Base-by-base conservation (phyloP, 2,888 invertebrate genomes). In the Macroteleia sp. region DNA sequence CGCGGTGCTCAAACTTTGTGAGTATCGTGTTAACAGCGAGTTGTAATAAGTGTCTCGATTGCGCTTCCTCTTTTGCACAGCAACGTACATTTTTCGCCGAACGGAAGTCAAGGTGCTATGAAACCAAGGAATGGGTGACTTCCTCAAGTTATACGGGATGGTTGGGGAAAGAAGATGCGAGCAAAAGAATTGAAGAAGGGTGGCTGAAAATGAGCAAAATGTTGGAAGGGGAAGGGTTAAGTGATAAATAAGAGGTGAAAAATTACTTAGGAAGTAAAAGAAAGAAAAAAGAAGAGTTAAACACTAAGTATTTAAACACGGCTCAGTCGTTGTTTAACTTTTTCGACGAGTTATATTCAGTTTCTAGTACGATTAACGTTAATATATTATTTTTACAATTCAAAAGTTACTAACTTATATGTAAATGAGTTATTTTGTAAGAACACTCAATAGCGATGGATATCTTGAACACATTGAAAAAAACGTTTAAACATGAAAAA, bases 1-100 rank as follows among this genome's bases (percentile, higher is more conserved):
- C 44, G 19, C 62, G 62, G 10, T 39, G 42, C 39, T 61, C 57
- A 66, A 75, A 75, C 67, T 75, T 74, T 75, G 61, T 61, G 75
- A 67, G 67, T 67, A 62, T 67, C 75, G 61, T 48, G 75, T 66
- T 75, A 75, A 75, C 46, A 52, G 67, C 48, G 62, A 34, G 32
- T 44, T 56, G 75, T 67, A 75, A 67, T 75, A 75, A 75, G 75
- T 67, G 74, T 52, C 34, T 66, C 73, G 73, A 64, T 73, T 73
- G 56, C 50, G 73, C 57, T 41, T 62, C 56, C 48, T 71, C 61
- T 54, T 62, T 71, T 54, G 36, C 36, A 12, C 30, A 41, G 41
- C 6, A 39, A 16, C 57, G 57, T 59, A 39, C 41, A 19, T 70
- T 62, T 71, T 70, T 44, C 39, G 36, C 10, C 9, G 54, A 54